Base-by-base conservation (phyloP, 2,888 invertebrate species). In the Saturnia japonica region DNA sequence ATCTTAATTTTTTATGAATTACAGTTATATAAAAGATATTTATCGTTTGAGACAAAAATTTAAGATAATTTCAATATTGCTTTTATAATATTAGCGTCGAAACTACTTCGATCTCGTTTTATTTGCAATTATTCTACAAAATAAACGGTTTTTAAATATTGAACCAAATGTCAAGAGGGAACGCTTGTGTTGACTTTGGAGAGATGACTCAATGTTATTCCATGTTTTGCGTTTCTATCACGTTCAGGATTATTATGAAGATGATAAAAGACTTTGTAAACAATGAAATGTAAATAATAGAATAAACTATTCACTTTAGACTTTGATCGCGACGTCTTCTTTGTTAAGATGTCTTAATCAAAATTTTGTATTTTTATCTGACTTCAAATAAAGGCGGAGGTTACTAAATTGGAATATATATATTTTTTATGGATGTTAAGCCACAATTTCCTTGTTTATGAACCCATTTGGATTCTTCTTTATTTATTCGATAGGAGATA, bases 151-250 rank as follows among this genome's bases (percentile, higher is more conserved):
- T 75, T 74, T 74, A 75, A 76, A 77, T 74, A 73, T 76, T 71
- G 71, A 75, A 74, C 76, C 78, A 80, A 78, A 78, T 74, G 77
- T 76, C 71, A 70, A 70, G 67, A 54, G 72, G 73, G 70, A 72
- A 75, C 76, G 79, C 78, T 82, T 77, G 74, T 78, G 77, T 77
- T 78, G 79, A 79, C 78, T 82, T 79, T 78, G 40, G 71, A 72
- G 72, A 72, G 76, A 78, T 75, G 74, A 73, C 80, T 72, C 75
- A 74, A 75, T 84, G 72, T 81, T 76, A 82, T 80, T 72, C 83
- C 77, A 75, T 74, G 78, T 77, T 80, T 76, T 74, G 75, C 75
- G 77, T 73, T 79, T 78, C 72, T 71, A 80, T 82, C 83, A 83
- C 82, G 82, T 80, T 77, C 77, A 42, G 77, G 80, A 79, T 82